Conservation (phyloP, 2,888 invertebrate species). For the Mythimna albipuncta region DNA sequence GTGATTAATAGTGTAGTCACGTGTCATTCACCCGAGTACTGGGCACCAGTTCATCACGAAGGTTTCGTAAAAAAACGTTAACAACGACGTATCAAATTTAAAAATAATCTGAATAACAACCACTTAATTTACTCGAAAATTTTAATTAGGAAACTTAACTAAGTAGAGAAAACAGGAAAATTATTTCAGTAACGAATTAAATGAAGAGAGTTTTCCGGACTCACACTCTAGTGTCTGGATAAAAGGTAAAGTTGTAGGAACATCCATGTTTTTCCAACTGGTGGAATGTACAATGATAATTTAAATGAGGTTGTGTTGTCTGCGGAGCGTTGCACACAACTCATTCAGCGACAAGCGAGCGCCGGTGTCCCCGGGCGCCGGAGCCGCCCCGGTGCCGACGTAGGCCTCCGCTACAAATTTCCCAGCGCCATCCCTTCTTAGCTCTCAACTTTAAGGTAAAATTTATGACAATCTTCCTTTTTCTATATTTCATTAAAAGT, state of each 20-base stretch:
- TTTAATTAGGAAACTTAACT: constrained; percentile 22
- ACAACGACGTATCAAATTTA: constrained; percentile 1
- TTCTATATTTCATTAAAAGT: constrained; percentile 80
- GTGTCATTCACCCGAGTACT: constrained; percentile 53
- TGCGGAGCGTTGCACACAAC: constrained; percentile 51
- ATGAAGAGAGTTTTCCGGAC: constrained; percentile 5
- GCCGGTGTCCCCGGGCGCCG: constrained; percentile 12
- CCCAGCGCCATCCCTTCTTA: constrained; percentile 58
- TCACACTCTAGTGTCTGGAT: constrained; percentile 4
- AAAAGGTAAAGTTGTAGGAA: constrained; percentile 11
- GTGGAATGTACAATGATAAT: constrained; percentile 39
- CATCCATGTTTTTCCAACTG: constrained; percentile 23
- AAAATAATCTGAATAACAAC: constrained; percentile 23
- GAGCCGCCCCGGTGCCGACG: constrained; percentile 18
- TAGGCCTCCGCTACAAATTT: constrained; percentile 57
- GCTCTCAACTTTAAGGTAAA: constrained; percentile 69
- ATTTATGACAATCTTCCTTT: constrained; percentile 72
- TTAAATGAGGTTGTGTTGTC: constrained; percentile 44
- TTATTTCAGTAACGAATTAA: constrained; percentile 30
- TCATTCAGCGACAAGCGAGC: constrained; percentile 48
- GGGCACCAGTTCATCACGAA: constrained; percentile 23
- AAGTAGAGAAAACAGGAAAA: constrained; percentile 39
- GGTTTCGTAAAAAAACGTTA: neutral
- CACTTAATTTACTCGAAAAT: constrained; percentile 16
- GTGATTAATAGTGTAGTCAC: constrained; percentile 65